These are phyloP conservation scores for Lagria hirta DNA, from an alignment of 2,888 invertebrate genomes.

Conservation along the genomic window DNA sequence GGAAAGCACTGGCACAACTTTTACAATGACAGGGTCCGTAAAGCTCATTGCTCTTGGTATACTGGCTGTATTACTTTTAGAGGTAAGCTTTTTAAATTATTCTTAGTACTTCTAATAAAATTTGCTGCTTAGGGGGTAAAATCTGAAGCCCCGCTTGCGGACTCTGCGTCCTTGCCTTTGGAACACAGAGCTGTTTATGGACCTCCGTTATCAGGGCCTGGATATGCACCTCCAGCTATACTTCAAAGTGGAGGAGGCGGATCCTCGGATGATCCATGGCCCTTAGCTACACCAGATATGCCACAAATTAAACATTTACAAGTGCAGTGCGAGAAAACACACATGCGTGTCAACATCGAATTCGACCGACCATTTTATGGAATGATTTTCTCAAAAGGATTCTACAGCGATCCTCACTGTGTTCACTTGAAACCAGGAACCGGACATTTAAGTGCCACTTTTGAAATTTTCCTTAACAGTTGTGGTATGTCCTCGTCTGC, in stretches of 20 bases:
- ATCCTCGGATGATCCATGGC: conserved; percentile 82
- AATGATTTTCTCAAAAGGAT: conserved; percentile 94
- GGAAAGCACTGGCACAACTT: conserved; percentile 38
- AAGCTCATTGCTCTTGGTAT: conserved; percentile 39
- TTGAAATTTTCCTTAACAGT: conserved; percentile 90
- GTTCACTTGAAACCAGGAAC: conserved; percentile 90
- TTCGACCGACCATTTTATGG: conserved; percentile 95
- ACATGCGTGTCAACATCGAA: conserved; percentile 93
- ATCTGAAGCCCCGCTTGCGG: conserved; percentile 76
- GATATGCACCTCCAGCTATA: conserved; percentile 48
- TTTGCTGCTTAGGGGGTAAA: conserved; percentile 65
- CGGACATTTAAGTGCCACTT: conserved; percentile 87
- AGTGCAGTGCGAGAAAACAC: conserved; percentile 94
- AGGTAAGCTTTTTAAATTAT: conserved; percentile 38
- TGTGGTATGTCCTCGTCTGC: conserved; percentile 94
- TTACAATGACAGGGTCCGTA: conserved; percentile 46
- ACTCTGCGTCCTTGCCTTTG: conserved; percentile 77
- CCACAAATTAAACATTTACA: conserved; percentile 91
- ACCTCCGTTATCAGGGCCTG: conserved; percentile 61
- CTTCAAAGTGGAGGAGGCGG: conserved; percentile 52
- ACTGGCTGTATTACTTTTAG: conserved; percentile 40
- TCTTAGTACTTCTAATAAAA: conserved; percentile 18
- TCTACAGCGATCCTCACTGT: conserved; percentile 88
- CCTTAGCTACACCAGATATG: conserved; percentile 83
- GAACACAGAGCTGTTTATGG: conserved; percentile 80